Percentiles rank a stretch among this genome's conserved stretches.
phyloP scores from a whole-genome alignment of 2,113 vertebrate genomes.

The Ciconia maguari region DNA sequence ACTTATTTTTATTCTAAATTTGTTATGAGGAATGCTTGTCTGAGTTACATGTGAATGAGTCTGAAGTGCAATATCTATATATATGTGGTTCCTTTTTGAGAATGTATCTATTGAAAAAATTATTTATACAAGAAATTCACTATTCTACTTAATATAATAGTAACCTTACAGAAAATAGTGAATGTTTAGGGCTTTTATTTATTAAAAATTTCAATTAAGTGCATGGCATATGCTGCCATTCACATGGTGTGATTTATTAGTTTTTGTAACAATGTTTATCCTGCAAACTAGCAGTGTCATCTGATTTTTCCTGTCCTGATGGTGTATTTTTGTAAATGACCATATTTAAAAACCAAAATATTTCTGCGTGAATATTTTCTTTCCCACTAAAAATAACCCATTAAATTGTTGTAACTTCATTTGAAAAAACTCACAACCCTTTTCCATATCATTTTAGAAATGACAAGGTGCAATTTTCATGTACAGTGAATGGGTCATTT shows the following conservation, averaged over 20 bases:
- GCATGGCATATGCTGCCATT: constrained; percentile 54
- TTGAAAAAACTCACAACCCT: background rate
- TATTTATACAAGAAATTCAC: constrained; percentile 50
- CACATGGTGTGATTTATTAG: constrained; percentile 10
- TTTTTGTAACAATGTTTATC: constrained; percentile 39
- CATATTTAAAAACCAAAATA: constrained; percentile 22
- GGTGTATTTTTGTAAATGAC: constrained; percentile 57
- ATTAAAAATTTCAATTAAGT: constrained; percentile 11
- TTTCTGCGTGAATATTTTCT: background rate
- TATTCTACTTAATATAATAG: constrained; percentile 46
- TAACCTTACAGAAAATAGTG: constrained; percentile 41
- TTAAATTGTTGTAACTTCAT: background rate
- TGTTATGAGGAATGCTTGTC: constrained; percentile 60
- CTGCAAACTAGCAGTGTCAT: background rate
- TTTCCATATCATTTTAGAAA: background rate
- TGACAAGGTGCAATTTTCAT: constrained; percentile 4
- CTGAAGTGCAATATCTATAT: constrained; percentile 72
- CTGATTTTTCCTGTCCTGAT: constrained; percentile 16
- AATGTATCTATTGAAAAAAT: constrained; percentile 51
- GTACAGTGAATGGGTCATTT: background rate
- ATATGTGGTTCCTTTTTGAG: constrained; percentile 61
- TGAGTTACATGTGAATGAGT: constrained; percentile 56
- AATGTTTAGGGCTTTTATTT: constrained; percentile 56
- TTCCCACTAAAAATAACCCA: background rate
- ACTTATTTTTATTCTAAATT: constrained; percentile 48